A percentile compares a stretch with the other conserved stretches of the same genome.
These are phyloP conservation scores for Paraplagusia blochii DNA, from an alignment of 2,113 vertebrate genomes.

Conservation along the genomic window DNA sequence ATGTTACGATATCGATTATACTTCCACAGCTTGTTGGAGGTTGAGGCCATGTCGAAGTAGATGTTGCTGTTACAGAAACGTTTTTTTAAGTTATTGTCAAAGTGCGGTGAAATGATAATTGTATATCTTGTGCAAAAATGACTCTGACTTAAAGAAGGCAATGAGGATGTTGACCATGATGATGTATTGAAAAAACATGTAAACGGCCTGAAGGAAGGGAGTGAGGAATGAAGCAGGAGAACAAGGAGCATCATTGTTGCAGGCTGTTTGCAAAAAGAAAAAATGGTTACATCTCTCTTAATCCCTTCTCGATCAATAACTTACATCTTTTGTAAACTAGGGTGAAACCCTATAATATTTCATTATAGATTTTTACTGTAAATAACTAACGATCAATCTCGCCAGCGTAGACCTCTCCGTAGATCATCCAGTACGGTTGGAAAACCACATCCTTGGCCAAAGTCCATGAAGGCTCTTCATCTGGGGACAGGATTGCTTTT, in stretches of 20 bases:
- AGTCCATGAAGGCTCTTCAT: slow-evolving; percentile 87
- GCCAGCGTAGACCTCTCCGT: slow-evolving; percentile 91
- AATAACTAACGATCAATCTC: slow-evolving; percentile 84
- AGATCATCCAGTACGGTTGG: slow-evolving; percentile 98
- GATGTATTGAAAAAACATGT: slow-evolving; percentile 96
- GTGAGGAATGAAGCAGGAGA: slow-evolving; percentile 88
- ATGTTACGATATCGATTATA: slow-evolving; percentile 96
- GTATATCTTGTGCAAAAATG: not conserved
- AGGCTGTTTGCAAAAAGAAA: slow-evolving; percentile 71
- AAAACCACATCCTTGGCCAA: slow-evolving; percentile 89
- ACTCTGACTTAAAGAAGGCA: slow-evolving; percentile 93
- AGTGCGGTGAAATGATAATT: no score
- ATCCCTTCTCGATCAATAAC: no score
- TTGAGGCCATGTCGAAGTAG: slow-evolving; percentile 88
- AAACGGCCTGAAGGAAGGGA: slow-evolving; percentile 91
- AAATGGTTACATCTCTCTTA: no score
- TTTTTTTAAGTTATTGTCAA: no score
- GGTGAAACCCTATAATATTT: no score
- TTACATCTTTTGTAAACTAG: no score
- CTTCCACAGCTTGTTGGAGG: slow-evolving; percentile 91
- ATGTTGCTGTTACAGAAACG: slow-evolving; percentile 80
- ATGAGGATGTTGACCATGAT: slow-evolving; percentile 99
- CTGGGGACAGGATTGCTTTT: slow-evolving; percentile 90
- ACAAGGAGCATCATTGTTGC: slow-evolving; percentile 72
- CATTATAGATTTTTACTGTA: no score